These are phyloP conservation scores for Caenorhabditis sp. DNA, from an alignment of 2,888 invertebrate species.

Conservation along the genomic window DNA sequence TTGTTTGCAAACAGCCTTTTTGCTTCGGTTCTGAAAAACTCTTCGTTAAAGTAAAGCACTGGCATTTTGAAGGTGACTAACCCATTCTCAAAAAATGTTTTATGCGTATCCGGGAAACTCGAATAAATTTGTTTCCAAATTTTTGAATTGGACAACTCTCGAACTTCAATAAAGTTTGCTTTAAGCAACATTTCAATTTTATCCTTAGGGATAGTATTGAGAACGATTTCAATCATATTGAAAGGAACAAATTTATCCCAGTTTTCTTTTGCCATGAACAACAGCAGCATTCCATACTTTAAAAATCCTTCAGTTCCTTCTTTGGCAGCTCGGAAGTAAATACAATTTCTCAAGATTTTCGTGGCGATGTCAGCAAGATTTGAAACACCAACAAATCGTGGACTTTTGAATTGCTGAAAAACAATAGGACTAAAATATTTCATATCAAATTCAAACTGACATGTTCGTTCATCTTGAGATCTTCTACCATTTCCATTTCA, in stretches of 20 bases:
- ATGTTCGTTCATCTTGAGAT: not conserved
- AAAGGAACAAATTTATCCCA: constrained; percentile 19
- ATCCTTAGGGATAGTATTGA: not conserved
- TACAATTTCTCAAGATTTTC: constrained; percentile 7
- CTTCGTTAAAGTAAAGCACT: too few species aligned
- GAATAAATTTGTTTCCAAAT: not conserved
- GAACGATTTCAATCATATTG: constrained; percentile 14
- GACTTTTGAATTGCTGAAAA: constrained; percentile 7
- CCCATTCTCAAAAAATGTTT: not conserved
- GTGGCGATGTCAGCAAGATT: not conserved
- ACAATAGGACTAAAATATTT: constrained; percentile 11
- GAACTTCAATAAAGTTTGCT: not conserved
- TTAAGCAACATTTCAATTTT: not conserved
- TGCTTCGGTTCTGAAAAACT: too few species aligned
- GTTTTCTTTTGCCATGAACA: constrained; percentile 6
- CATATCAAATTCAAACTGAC: not conserved
- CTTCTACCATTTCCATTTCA: not conserved
- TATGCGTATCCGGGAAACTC: not conserved
- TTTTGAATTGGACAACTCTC: not conserved
- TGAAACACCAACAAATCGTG: constrained; percentile 11
- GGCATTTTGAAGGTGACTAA: too few species aligned
- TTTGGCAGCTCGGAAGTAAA: constrained; percentile 2
- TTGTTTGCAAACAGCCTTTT: too few species aligned
- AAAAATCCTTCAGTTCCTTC: constrained; percentile 16
- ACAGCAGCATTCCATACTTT: constrained; percentile 17